A percentile compares a stretch with the other conserved stretches of the same genome.
phyloP scores from a whole-genome alignment of 1,140 invertebrate genomes.

The Heterodera schachtii region DNA sequence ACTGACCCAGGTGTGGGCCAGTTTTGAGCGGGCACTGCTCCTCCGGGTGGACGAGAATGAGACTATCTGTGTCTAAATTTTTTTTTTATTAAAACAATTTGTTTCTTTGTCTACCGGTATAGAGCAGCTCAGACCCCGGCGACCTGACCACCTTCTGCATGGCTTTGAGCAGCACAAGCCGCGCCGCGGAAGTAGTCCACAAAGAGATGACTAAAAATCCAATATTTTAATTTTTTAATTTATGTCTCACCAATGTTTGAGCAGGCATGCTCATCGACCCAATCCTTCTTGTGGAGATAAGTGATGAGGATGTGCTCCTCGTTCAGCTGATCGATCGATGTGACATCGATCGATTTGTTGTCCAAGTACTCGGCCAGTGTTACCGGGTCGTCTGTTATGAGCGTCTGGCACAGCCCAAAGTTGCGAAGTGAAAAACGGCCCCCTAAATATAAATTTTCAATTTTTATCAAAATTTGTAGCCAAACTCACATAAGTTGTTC shows the following conservation, averaged over 20 bases:
- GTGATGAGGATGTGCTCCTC: neutral
- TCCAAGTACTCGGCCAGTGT: neutral
- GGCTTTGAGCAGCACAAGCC: neutral
- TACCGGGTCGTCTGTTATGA: neutral
- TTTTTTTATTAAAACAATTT: too few relatives aligned
- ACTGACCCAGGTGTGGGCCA: neutral
- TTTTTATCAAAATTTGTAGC: neutral
- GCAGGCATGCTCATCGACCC: neutral
- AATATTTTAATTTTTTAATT: too few relatives aligned
- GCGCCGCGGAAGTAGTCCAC: conserved; percentile 4
- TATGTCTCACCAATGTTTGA: conserved; percentile 3
- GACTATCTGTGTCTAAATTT: neutral
- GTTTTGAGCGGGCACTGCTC: neutral
- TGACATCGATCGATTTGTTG: neutral
- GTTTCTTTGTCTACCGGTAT: too few relatives aligned
- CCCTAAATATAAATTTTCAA: neutral
- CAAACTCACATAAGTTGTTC: neutral
- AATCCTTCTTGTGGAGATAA: neutral
- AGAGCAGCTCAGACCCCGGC: conserved; percentile 1
- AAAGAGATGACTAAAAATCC: neutral
- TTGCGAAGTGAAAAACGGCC: neutral
- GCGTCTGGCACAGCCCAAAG: neutral
- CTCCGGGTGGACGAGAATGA: neutral
- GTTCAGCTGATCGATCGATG: neutral
- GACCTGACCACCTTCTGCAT: conserved; percentile 12